Conservation (phyloP, 2,113 vertebrate genomes). For the Bos indicus region DNA sequence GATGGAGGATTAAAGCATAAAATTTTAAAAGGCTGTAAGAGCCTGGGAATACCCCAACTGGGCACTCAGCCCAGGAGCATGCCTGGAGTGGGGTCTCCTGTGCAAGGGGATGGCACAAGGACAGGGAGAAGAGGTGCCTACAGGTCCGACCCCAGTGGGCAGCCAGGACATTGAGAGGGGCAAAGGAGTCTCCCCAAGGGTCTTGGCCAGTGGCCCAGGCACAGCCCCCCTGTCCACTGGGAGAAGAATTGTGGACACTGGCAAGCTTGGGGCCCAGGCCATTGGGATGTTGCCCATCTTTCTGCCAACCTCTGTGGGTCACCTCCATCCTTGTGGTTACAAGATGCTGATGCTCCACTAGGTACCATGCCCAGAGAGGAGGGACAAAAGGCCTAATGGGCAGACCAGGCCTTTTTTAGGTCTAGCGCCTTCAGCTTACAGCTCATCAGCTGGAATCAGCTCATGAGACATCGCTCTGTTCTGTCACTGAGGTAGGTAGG, state of each 20-base stretch:
- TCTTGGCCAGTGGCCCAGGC: background rate
- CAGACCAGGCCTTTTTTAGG: background rate
- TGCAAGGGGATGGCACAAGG: background rate
- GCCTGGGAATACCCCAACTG: background rate
- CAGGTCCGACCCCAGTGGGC: background rate
- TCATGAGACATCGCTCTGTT: fast-evolving
- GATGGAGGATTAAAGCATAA: background rate
- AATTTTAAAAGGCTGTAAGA: background rate
- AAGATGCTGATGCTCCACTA: background rate
- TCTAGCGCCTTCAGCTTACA: background rate
- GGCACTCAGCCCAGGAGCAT: background rate
- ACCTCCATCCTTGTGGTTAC: background rate
- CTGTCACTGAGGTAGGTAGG: background rate
- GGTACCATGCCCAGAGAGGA: background rate
- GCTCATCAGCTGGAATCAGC: background rate
- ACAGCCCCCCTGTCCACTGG: background rate
- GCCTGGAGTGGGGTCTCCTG: background rate
- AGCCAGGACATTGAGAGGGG: background rate
- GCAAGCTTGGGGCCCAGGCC: background rate
- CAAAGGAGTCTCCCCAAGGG: background rate
- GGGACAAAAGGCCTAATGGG: background rate
- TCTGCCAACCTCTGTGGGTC: background rate
- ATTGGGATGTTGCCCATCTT: background rate
- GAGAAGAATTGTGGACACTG: background rate
- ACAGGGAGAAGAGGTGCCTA: too few relatives aligned